These are phyloP conservation scores for Mesorhabditis belari DNA, from an alignment of 2,888 invertebrate species.

Conservation along the genomic window DNA sequence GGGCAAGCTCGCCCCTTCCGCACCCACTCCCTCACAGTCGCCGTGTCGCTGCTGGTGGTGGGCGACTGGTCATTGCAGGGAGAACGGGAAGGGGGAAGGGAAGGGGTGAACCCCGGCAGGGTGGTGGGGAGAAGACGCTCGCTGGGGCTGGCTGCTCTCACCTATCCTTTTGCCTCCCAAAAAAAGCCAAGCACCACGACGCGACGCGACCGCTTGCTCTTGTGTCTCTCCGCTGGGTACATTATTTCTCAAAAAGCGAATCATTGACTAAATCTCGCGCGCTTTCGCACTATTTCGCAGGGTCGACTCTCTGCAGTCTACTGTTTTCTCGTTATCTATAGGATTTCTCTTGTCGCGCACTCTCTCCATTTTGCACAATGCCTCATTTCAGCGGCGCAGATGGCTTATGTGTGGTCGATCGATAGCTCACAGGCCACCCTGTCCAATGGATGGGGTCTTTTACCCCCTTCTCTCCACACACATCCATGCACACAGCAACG, in stretches of 20 bases:
- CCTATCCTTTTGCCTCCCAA: background rate
- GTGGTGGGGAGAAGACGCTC: too few species aligned
- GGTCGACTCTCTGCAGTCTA: background rate
- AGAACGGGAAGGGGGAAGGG: slow-evolving; percentile 8
- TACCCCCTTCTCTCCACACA: too few species aligned
- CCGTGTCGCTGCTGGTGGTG: background rate
- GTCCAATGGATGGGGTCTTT: too few species aligned
- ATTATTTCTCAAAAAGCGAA: background rate
- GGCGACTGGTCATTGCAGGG: slow-evolving; percentile 6
- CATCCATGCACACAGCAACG: too few species aligned
- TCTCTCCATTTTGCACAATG: too few species aligned
- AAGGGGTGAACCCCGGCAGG: slow-evolving; percentile 3
- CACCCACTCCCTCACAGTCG: background rate
- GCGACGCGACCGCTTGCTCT: background rate
- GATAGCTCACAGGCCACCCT: too few species aligned
- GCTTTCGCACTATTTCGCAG: background rate
- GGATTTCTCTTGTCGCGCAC: too few species aligned
- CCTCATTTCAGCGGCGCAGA: too few species aligned
- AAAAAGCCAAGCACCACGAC: background rate
- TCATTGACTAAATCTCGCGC: background rate
- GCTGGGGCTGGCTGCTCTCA: background rate
- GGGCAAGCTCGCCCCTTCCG: slow-evolving; percentile 1
- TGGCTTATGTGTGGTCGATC: too few species aligned
- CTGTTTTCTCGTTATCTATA: too few species aligned
- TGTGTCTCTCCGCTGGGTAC: background rate